Evolutionary conservation across 2,113 vertebrate species (phyloP), one percentile per base, ranked within the genome.

Genomic region (Silurus asotus): DNA sequence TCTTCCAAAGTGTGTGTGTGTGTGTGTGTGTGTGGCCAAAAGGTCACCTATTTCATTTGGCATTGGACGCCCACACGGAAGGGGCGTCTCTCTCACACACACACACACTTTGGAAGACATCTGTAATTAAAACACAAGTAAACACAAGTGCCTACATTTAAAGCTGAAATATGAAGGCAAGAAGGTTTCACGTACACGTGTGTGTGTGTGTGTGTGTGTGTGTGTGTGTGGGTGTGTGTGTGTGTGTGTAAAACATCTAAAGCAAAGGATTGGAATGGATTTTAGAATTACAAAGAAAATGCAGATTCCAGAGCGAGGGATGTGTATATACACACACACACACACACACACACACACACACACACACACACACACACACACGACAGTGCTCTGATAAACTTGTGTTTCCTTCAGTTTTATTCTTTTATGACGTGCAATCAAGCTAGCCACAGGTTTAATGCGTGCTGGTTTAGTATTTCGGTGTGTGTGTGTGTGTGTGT

Each of bases 281-380:
- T 49, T 74, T 37, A 19, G 67, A 70, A 37, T 37, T 37, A 37
- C 6, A 37, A 69, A 72, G 8, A 8, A 19, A 48, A 51, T 49
- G 45, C 45, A 74, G 70, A 51, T 49, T 87, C 93, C 93, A 94
- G 92, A 94, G 91, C 91, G 88, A 88, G 90, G 92, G 92, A 93
- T 94, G 94, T 93, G 92, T 92, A 85, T 72, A 77, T 88, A n/a
- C n/a, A n/a, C n/a, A n/a, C n/a, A n/a, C n/a, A n/a, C n/a, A 37
- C 28, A 37, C 28, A 37, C 28, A 37, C 28, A 37, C 28, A 37
- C 37, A 37, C 37, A 37, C 37, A 37, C 37, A 37, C 37, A 37
- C 37, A 37, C 37, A 37, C 37, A 37, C 37, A 37, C 37, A 37
- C 37, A 37, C 37, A 37, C 37, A 37, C 37, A 37, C 37, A 37